These are phyloP conservation scores for Crossocerus cetratus DNA, from an alignment of 2,888 invertebrate genomes.

Conservation along the genomic window DNA sequence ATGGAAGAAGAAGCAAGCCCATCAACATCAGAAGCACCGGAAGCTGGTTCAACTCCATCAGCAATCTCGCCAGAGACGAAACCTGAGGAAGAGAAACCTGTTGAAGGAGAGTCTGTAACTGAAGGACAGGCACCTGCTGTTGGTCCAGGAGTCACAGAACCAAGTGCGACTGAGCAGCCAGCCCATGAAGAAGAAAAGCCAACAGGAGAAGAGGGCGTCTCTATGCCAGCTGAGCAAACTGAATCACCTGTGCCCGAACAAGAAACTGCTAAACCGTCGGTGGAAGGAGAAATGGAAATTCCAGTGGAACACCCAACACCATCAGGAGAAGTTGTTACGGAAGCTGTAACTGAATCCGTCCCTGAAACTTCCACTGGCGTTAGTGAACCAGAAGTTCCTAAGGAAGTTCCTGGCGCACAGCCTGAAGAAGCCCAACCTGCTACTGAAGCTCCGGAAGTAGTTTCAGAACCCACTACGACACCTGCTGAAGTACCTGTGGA, in stretches of 20 bases:
- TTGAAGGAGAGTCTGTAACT: conserved; percentile 14
- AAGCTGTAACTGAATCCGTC: conserved; percentile 18
- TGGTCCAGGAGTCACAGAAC: conserved; percentile 5
- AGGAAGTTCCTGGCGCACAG: not conserved
- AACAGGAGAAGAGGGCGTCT: conserved; percentile 9
- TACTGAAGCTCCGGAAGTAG: conserved; percentile 3
- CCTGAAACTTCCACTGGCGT: conserved; percentile 14
- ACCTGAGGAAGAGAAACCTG: conserved; percentile 25
- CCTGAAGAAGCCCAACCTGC: conserved; percentile 7
- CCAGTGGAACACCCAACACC: conserved; percentile 16
- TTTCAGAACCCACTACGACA: conserved; percentile 18
- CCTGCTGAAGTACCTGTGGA: conserved; percentile 30
- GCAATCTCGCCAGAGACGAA: not conserved
- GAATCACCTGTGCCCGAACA: conserved; percentile 37
- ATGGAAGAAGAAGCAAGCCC: not conserved
- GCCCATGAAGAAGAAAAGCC: conserved; percentile 17
- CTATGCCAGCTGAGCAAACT: conserved; percentile 44
- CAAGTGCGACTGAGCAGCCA: conserved; percentile 19
- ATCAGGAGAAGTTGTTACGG: conserved; percentile 5
- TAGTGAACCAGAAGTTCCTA: conserved; percentile 12
- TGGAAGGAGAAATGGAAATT: conserved; percentile 44
- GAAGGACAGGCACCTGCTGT: conserved; percentile 17
- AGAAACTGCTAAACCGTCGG: conserved; percentile 49
- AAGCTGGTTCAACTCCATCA: conserved; percentile 20
- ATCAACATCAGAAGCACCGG: conserved; percentile 3